Evolutionary conservation across 2,797 vertebrate species (phyloP), one percentile per base, ranked within the genome.

Genomic region (Catamblyrhynchus diadema): DNA sequence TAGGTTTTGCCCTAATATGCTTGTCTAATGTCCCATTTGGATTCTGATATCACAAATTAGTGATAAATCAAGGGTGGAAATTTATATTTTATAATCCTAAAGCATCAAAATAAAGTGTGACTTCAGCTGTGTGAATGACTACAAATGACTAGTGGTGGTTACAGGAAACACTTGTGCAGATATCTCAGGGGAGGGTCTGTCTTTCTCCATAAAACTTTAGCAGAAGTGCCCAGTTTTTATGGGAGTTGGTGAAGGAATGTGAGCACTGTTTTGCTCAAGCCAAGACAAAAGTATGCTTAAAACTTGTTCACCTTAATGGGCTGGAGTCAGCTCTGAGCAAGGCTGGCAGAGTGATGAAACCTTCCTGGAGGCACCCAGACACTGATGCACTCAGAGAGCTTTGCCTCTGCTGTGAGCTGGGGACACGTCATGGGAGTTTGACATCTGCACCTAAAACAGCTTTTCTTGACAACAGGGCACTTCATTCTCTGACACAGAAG

Each of bases 1-100:
- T 69, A 96, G 91, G 77, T 73, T 94, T 94, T 93, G 70, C 67
- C 51, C 81, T 96, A 93, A 97, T 94, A 91, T 69, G 94, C 91
- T 96, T 96, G 79, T 93, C 88, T 96, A 96, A 96, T 95, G 80
- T 73, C 89, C 81, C 72, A 81, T 96, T 95, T 95, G 92, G 86
- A 93, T 90, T 92, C 79, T 81, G 91, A 86, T 90, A 93, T 79
- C 21, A n/a, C 73, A 93, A 96, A 96, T 95, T 88, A 94, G 66
- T 73, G 66, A 94, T 93, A 95, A 96, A 94, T 93, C 87, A 93
- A 90, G 90, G 72, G 87, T 94, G 73, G 41, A 95, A 94, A 95
- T 93, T 90, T 59, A 56, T 90, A 86, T 93, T 96, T 96, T 91
- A 88, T 88, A 92, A 94, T 91, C 70, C 35, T 90, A 72, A 88